Conservation (phyloP, 1,140 invertebrate genomes). For the Stegodyphus dumicola region DNA sequence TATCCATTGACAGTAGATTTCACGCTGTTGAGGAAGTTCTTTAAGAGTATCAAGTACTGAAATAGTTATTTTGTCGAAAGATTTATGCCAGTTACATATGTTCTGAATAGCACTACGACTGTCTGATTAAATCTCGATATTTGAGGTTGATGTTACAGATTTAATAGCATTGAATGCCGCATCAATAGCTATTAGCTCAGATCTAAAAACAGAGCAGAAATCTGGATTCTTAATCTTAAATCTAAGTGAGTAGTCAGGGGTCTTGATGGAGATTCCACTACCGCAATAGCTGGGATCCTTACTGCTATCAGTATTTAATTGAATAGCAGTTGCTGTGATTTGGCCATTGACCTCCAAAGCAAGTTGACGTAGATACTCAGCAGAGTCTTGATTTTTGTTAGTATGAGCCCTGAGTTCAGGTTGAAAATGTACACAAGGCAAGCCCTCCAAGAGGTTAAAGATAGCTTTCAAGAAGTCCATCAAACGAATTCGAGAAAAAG, state of each 20-base stretch:
- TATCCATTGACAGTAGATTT: background rate
- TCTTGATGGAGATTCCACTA: background rate
- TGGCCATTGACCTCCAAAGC: background rate
- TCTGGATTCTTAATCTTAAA: background rate
- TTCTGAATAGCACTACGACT: background rate
- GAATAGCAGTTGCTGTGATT: too few relatives aligned
- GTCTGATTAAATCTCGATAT: background rate
- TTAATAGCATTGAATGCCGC: background rate
- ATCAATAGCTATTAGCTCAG: background rate
- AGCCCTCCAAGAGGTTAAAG: background rate
- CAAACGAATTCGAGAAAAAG: background rate
- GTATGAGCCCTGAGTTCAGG: background rate
- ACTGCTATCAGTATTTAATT: slow-evolving; percentile 1
- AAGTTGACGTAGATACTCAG: background rate
- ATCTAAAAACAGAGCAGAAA: slow-evolving; percentile 5
- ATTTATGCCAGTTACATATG: background rate
- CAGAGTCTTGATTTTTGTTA: slow-evolving; percentile 2
- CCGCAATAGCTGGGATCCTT: background rate
- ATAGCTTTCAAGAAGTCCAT: background rate
- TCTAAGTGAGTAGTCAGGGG: background rate
- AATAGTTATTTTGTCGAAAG: background rate
- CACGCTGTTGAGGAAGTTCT: background rate
- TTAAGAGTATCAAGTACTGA: background rate
- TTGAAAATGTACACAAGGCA: background rate
- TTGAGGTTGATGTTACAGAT: background rate